Percentiles rank a stretch among this genome's conserved stretches.
Conservation (phyloP, 1,140 invertebrate genomes). For the Solenopsis invicta region DNA sequence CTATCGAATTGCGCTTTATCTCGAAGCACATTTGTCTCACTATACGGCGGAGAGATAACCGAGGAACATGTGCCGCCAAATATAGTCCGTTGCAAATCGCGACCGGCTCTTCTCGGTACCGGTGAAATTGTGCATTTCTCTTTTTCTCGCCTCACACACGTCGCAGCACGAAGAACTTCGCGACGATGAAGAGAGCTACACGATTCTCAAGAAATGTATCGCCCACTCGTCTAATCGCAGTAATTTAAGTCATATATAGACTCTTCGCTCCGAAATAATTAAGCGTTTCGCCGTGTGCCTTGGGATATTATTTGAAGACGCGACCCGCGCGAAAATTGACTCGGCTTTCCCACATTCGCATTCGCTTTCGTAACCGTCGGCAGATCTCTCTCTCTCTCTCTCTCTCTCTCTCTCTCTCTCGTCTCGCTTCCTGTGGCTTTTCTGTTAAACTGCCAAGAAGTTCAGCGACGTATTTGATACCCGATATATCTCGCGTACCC, state of each 20-base stretch:
- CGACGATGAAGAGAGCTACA: not conserved
- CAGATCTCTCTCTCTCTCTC: no score
- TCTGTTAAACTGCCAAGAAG: conserved; percentile 56
- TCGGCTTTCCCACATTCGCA: not conserved
- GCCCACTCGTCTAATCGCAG: not conserved
- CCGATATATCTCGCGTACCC: conserved; percentile 20
- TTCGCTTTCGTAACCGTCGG: conserved; percentile 28
- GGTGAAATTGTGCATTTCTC: conserved; percentile 46
- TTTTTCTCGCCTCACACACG: conserved; percentile 10
- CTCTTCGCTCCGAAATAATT: not conserved
- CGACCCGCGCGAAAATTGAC: not conserved
- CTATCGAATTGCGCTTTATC: conserved; percentile 29
- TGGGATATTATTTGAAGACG: not conserved
- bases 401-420: no score
- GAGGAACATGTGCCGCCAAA: conserved; percentile 28
- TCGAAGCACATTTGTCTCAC: not conserved
- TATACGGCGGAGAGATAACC: conserved; percentile 16
- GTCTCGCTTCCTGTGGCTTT: conserved; percentile 14
- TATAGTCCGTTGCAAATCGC: conserved; percentile 57
- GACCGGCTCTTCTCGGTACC: not conserved
- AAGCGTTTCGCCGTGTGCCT: no score
- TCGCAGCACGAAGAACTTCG: not conserved
- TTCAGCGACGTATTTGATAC: conserved; percentile 52
- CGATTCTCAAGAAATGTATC: not conserved
- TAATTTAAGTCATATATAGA: not conserved